These are phyloP conservation scores for Zonitis immaculata DNA, from an alignment of 2,888 invertebrate species.

Conservation along the genomic window DNA sequence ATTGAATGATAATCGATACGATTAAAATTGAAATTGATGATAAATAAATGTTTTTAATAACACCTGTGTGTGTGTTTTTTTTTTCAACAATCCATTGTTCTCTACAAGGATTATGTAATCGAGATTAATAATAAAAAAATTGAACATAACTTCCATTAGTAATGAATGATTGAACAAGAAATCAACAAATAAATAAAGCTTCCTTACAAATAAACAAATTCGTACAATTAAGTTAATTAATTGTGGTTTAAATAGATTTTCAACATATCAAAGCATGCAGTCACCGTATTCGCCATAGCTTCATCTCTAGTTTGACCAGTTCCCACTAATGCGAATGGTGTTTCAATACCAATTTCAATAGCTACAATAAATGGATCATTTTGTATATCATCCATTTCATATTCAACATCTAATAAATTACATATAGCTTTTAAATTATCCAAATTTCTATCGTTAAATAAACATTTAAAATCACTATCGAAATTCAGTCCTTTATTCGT, in stretches of 20 bases:
- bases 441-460: conserved; percentile 25
- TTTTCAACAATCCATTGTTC: too few relatives aligned
- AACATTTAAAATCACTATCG: conserved; percentile 28
- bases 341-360: conserved; percentile 32
- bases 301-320: conserved; percentile 10
- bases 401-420: conserved; percentile 29
- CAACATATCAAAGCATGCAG: background rate
- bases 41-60: too few relatives aligned
- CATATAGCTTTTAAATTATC: conserved; percentile 29
- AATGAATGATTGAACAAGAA: too few relatives aligned
- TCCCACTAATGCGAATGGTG: conserved; percentile 31
- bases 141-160: too few relatives aligned
- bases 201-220: too few relatives aligned
- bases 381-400: conserved; percentile 27
- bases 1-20: too few relatives aligned
- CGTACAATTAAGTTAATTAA: too few relatives aligned
- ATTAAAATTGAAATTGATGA: too few relatives aligned
- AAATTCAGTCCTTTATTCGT: conserved; percentile 24
- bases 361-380: conserved; percentile 25
- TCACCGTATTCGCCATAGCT: background rate
- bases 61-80: too few relatives aligned
- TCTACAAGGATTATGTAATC: too few relatives aligned
- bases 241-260: background rate
- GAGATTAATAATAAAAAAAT: too few relatives aligned
- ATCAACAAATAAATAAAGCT: too few relatives aligned